Evolutionary conservation across 1,140 invertebrate species (phyloP).

Genomic region (Brachionus calyciflorus): DNA sequence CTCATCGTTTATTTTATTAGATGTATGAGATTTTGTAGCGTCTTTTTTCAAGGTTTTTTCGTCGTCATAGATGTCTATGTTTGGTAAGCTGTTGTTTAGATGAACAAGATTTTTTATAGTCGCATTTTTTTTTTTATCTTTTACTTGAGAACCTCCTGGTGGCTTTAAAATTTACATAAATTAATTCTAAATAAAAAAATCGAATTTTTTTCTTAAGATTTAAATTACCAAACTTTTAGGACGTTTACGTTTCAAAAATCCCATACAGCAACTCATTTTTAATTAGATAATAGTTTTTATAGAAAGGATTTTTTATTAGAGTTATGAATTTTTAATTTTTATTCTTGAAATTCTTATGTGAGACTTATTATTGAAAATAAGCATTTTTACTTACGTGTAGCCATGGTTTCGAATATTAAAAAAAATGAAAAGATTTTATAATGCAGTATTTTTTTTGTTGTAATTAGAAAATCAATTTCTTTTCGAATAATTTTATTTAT

Average conservation of each 20-base stretch:
- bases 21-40: neutral
- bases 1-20: neutral
- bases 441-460: neutral
- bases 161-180: neutral
- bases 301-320: slow-evolving; percentile 15
- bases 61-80: neutral
- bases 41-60: neutral
- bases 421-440: too few species aligned
- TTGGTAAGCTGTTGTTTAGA: slow-evolving; percentile 7
- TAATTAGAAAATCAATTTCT: slow-evolving; percentile 1
- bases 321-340: neutral
- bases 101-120: neutral
- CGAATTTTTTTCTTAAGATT: neutral
- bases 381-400: neutral
- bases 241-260: slow-evolving; percentile 28
- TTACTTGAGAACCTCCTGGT: neutral
- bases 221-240: slow-evolving; percentile 25
- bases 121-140: neutral
- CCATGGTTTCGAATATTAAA: neutral
- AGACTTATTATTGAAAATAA: too few species aligned
- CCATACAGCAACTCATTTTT: slow-evolving; percentile 41
- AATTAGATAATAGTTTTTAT: slow-evolving; percentile 35
- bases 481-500: neutral
- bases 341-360: neutral
- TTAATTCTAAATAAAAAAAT: neutral